Base-by-base conservation (phyloP, 2,113 vertebrate genomes). In the Gasterosteus aculeatus region DNA sequence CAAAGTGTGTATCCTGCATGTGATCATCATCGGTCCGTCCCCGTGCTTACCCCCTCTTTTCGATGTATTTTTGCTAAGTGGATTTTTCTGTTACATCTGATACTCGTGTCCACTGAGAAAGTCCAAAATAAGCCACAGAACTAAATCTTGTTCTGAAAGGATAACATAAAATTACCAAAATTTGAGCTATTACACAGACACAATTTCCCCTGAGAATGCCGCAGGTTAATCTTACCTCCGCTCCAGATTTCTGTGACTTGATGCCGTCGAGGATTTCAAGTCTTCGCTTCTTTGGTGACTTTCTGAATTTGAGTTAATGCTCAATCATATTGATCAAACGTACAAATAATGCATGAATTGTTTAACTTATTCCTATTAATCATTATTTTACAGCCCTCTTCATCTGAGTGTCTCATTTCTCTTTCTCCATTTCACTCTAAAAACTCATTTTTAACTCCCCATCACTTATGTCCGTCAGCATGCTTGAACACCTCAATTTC, bases 1-100 rank as follows among this genome's bases (percentile, higher is more conserved):
- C 81, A 74, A 88, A 92, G 86, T 91, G 85, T 92, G 91, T 92
- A 82, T 84, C 83, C 85, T 90, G 93, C 92, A 94, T 91, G 93
- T 87, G 82, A 59, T 86, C 86, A 87, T 85, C 89, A 69, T 72
- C 85, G 19, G 72, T 86, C 80, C 57, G 65, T 75, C 78, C 75
- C 26, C 76, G 57, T 26, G 84, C 83, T 87, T 67, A 51, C 75
- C 84, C 82, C 77, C 70, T 75, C 78, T 85, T 69, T 80, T 86
- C 35, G 64, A 79, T 91, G 88, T 89, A 31, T 68, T 67, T 87
- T 89, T 90, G 85, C 87, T 92, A 84, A 91, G 44, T 80, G 81
- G 84, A 81, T 78, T n/a, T 18, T 59, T 72, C 2, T 59, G 35
- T 44, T 62, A 41, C 72, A 66, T 57, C 58, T 61, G 54, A 67